phyloP scores from a whole-genome alignment of 2,888 invertebrate genomes.

The Metacarcinus magister region DNA sequence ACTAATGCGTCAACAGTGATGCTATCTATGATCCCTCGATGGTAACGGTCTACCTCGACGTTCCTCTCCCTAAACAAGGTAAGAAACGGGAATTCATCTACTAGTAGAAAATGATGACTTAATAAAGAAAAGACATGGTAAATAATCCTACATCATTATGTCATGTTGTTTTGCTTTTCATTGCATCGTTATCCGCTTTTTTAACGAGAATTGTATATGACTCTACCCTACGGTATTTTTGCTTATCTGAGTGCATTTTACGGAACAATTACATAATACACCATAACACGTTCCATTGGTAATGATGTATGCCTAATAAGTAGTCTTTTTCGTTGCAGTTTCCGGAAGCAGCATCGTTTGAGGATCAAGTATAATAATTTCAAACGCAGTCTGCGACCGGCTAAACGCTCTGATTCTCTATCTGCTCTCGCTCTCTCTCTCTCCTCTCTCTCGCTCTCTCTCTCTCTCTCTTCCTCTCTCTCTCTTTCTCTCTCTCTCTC shows the following conservation, averaged over 20 bases:
- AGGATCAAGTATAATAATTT: neutral
- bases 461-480: conserved; percentile 50
- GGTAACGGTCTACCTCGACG: neutral
- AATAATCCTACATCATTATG: neutral
- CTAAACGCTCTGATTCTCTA: neutral
- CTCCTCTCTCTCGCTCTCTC: conserved; percentile 45
- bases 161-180: neutral
- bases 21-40: neutral
- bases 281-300: neutral
- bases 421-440: conserved; percentile 51
- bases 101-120: neutral
- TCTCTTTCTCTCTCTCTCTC: conserved; percentile 66
- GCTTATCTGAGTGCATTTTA: neutral
- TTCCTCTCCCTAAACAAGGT: neutral
- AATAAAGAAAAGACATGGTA: neutral
- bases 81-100: neutral
- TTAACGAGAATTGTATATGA: neutral
- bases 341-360: neutral
- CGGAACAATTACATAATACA: neutral
- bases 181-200: neutral
- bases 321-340: neutral
- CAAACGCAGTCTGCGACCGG: neutral
- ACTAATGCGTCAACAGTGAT: neutral
- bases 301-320: neutral
- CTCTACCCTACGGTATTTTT: neutral